Base-by-base conservation (phyloP, 2,888 invertebrate genomes). In the Chironomus riparius region DNA sequence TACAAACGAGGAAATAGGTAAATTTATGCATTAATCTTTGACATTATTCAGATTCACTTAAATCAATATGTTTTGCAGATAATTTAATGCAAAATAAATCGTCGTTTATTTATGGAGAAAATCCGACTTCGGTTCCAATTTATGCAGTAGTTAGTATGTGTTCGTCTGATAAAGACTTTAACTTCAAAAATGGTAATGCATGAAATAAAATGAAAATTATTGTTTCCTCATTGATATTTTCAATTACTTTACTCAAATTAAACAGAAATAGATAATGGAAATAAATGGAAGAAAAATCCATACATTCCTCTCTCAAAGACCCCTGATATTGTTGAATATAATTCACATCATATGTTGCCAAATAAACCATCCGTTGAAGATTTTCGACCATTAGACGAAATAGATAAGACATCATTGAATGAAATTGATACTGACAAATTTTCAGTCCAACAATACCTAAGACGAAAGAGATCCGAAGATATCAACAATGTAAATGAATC, bases 101-200 rank as follows among this genome's bases (percentile, higher is more conserved):
- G 18, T 89, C 89, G 4, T 88, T 89, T 80, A 80, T 90, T 15
- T 86, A 88, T 80, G 90, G 89, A 0, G 85, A 85, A 76, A 86
- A 87, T 82, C 89, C 89, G 21, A 85, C 83, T 73, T 81, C 82
- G 68, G 87, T 89, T 61, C 88, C 89, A 21, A 85, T 89, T 76
- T 90, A 90, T 79, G 88, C 88, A 0, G 83, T 88, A 62, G 86
- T 89, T 13, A 86, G 84, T 68, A 81, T 86, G 70, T 89, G 89
- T 80, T 77, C 73, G 38, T 21, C 21, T 62, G 68, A 68, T 47
- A 65, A 22, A 2, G 74, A 50, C 12, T 50, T 68, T 68, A 68
- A 47, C n/a, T 68, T 48, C 24, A 70, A 50, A 38, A 70, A 70
- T 38, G 70, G 70, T 70, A 50, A 48, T 18, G 1, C 5, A 56